Evolutionary conservation across 2,797 vertebrate species (phyloP), one percentile per base, ranked within the genome.

Genomic region (Anguilla pacifica): DNA sequence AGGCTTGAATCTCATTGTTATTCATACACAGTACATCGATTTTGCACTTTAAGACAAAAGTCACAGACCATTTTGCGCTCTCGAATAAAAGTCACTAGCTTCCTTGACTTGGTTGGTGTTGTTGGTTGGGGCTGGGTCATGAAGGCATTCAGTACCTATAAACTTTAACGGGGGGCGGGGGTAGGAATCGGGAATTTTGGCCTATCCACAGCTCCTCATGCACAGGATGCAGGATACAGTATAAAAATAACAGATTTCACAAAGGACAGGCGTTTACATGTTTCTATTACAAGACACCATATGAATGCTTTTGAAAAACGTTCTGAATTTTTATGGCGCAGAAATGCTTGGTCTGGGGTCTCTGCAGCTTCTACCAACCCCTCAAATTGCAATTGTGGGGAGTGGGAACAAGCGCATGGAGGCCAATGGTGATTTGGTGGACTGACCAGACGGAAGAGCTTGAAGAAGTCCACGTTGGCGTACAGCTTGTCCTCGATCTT

Each of bases 381-480:
- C 19, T 64, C 61, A 64, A 9, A 70, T 28, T 70, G 64, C 64
- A 28, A 28, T 5, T n/a, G 6, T 9, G 22, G 64, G 64, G 25
- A 70, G 17, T 39, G 74, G 74, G 15, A 39, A 17, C 10, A 3
- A 39, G 13, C n/a, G 28, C 10, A 19, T 35, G 35, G 72, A 22
- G 10, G n/a, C 0, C 39, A 4, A 7, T 2, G 17, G 17, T 28
- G n/a, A 11, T 70, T 70, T 6, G 74, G 17, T 13, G 22, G 11
- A 94, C 97, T 96, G 91, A 99, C 98, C 96, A 97, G 91, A 70
- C 53, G 96, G 92, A 99, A 98, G 86, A 99, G 96, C 94, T 99
- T 99, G 94, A 98, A 98, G 94, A 99, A 97, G 95, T 99, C 98
- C 91, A 98, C 92, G 35, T 98, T 98, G 87, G 97, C 96, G 28